Base-by-base conservation (phyloP, 2,113 vertebrate genomes). In the Mastomys natalensis region DNA sequence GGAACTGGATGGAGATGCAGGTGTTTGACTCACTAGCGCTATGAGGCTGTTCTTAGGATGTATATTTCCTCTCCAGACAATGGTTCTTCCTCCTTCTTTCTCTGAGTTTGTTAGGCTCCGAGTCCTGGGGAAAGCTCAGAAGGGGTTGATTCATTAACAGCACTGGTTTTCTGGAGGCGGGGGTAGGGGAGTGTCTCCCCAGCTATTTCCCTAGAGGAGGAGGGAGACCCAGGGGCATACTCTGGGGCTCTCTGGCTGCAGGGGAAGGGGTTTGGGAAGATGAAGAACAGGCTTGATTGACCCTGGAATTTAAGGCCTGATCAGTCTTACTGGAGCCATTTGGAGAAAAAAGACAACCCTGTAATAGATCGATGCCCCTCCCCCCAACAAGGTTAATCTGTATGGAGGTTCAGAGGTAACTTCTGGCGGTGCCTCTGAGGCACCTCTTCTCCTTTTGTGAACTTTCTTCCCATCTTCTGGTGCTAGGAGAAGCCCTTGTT, bases 391-490 rank as follows among this genome's bases (percentile, higher is more conserved):
- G 76, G 89, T 17, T 8, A 40, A 77, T 92, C 37, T 60, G 72
- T 45, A 76, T 34, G 74, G 73, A 12, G 40, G 45, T 51, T 68
- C 17, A 19, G 81, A 82, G 62, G 19, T 51, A 24, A 53, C 66
- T 85, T 85, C 45, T 45, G 37, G 34, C 26, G 21, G 43, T 22
- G 51, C 8, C 29, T 86, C 22, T 43, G 24, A 19, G 5, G 0
- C 31, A 19, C 55, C 51, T 55, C 51, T 31, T 10, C 70, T 37
- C 34, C n/a, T 77, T 10, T 15, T 29, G 37, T 64, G 82, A 92
- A 94, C 96, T 97, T 96, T 90, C 90, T 93, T 62, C 60, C 72
- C 73, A 21, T 60, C 51, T n/a, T 55, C 92, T 82, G 48, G 58
- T 62, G 45, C 45, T 85, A 53, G 51, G 64, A 90, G 80, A 87